A percentile compares a stretch with the other conserved stretches of the same genome.
These are phyloP conservation scores for Enteromius argenteus DNA, from an alignment of 2,797 vertebrate species.

Conservation along the genomic window DNA sequence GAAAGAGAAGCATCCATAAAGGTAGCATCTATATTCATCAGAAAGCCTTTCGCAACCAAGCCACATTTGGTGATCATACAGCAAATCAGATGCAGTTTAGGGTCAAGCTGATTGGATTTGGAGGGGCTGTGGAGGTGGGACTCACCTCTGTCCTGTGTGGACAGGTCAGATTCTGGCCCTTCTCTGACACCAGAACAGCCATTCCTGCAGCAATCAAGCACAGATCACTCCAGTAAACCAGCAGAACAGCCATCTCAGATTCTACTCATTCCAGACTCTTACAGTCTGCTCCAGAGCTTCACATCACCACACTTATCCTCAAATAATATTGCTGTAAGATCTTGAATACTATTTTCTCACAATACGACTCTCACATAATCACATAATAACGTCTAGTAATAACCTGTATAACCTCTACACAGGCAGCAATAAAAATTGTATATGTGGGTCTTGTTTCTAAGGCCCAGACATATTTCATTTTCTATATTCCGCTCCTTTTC, in stretches of 20 bases:
- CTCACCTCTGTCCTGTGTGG: slow-evolving; percentile 73
- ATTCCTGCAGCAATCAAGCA: slow-evolving; percentile 80
- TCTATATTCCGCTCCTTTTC: neutral
- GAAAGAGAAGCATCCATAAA: neutral
- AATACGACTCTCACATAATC: neutral
- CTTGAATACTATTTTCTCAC: neutral
- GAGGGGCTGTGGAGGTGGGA: slow-evolving; percentile 66
- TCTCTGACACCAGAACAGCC: slow-evolving; percentile 68
- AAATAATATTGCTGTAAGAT: neutral
- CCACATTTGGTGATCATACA: neutral
- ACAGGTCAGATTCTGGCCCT: slow-evolving; percentile 68
- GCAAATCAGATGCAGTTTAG: neutral
- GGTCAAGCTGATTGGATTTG: slow-evolving; percentile 23
- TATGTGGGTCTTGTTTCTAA: neutral
- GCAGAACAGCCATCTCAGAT: neutral
- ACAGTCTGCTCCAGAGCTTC: neutral
- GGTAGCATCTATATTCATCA: neutral
- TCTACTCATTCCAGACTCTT: neutral
- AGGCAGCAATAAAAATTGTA: neutral
- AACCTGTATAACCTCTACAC: neutral
- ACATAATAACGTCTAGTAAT: neutral
- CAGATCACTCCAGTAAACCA: slow-evolving; percentile 62
- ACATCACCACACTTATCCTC: neutral
- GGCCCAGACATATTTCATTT: neutral
- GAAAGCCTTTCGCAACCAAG: neutral